phyloP scores from a whole-genome alignment of 2,888 invertebrate genomes.

The Ophioninae sp. region DNA sequence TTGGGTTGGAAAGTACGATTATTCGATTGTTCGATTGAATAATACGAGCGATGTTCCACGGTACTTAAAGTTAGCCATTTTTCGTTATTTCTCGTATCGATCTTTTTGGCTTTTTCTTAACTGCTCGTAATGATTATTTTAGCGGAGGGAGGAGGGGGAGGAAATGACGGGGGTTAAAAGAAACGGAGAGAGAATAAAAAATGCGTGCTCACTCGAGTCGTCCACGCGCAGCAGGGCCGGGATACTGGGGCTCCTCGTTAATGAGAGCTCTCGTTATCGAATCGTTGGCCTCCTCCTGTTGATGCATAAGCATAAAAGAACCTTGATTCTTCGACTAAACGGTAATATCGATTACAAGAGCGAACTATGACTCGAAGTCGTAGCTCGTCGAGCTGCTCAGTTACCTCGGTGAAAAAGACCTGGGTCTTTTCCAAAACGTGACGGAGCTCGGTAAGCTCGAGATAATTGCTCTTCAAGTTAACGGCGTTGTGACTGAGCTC shows the following conservation, averaged over 20 bases:
- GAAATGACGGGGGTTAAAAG: neutral
- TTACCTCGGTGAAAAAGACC: slow-evolving; percentile 91
- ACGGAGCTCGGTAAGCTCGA: slow-evolving; percentile 94
- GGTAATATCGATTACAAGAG: slow-evolving; percentile 75
- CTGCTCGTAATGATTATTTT: too few relatives aligned
- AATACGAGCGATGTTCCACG: too few relatives aligned
- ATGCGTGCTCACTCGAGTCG: slow-evolving; percentile 79
- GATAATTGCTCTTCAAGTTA: slow-evolving; percentile 93
- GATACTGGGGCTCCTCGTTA: slow-evolving; percentile 81
- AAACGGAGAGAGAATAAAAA: neutral
- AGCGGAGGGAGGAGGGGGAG: neutral
- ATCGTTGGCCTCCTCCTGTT: slow-evolving; percentile 87
- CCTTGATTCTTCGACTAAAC: slow-evolving; percentile 79
- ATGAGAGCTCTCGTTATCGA: slow-evolving; percentile 84
- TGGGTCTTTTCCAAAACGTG: slow-evolving; percentile 97
- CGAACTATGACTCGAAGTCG: slow-evolving; percentile 63
- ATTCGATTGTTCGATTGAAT: too few relatives aligned
- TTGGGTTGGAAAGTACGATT: too few relatives aligned
- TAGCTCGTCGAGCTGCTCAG: slow-evolving; percentile 63
- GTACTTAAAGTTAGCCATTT: too few relatives aligned
- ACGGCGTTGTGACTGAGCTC: slow-evolving; percentile 97
- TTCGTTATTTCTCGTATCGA: neutral
- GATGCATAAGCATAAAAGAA: slow-evolving; percentile 78
- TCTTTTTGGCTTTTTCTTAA: neutral
- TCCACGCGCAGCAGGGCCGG: slow-evolving; percentile 73